phyloP scores from a whole-genome alignment of 2,888 invertebrate genomes.

The Pelosia muscerda region DNA sequence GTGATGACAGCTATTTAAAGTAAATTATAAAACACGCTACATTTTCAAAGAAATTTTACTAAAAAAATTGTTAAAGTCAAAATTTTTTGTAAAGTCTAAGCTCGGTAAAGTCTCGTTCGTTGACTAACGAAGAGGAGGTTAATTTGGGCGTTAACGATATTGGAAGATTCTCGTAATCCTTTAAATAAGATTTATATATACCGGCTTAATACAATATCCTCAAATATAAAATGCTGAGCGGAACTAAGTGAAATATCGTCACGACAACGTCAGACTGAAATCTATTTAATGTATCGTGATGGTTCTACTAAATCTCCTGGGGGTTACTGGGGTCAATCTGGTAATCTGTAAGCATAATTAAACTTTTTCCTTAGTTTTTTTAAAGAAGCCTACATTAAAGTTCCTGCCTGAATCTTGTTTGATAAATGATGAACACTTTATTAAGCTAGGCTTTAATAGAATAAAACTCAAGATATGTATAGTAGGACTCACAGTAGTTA shows the following conservation, averaged over 20 bases:
- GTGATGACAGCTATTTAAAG: too few species aligned
- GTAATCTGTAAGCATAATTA: conserved; percentile 17
- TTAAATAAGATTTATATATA: too few species aligned
- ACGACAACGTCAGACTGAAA: not conserved
- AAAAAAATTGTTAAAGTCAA: too few species aligned
- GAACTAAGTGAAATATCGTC: not conserved
- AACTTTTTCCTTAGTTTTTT: conserved; percentile 21
- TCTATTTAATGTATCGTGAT: conserved; percentile 8
- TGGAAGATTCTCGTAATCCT: too few species aligned
- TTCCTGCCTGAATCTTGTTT: not conserved
- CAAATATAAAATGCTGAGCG: not conserved
- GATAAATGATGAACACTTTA: conserved; percentile 13
- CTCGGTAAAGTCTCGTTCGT: too few species aligned
- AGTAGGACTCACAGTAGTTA: too few species aligned
- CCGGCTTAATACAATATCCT: too few species aligned
- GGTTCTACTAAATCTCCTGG: not conserved
- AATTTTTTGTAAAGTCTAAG: too few species aligned
- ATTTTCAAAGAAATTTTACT: too few species aligned
- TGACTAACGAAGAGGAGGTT: too few species aligned
- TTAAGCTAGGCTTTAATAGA: not conserved
- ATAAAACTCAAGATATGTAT: not conserved
- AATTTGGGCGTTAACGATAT: too few species aligned
- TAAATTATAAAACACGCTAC: too few species aligned
- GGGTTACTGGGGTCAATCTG: conserved; percentile 8
- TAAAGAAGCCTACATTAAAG: conserved; percentile 15